A percentile compares a stretch with the other conserved stretches of the same genome.
Conservation (phyloP, 2,888 invertebrate genomes). For the Arrhopalites spinosus region DNA sequence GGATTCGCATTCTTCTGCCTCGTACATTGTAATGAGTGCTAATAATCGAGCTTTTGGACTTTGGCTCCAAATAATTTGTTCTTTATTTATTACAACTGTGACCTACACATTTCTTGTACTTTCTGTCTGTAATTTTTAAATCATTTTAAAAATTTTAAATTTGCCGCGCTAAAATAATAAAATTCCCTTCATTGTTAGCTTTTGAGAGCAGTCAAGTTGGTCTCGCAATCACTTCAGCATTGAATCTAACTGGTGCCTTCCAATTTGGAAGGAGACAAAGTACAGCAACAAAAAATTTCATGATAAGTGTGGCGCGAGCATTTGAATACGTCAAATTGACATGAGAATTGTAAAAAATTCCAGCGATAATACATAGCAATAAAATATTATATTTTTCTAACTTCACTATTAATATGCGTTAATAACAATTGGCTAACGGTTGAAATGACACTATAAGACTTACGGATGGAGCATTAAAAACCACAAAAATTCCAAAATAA, state of each 20-base stretch:
- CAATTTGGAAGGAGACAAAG: constrained; percentile 45
- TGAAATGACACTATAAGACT: too few relatives aligned
- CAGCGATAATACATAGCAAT: too few relatives aligned
- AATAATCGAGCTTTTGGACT: too few relatives aligned
- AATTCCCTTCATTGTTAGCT: neutral
- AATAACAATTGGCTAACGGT: too few relatives aligned
- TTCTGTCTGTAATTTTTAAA: constrained; percentile 67
- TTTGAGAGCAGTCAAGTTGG: constrained; percentile 48
- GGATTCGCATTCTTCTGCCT: constrained; percentile 79
- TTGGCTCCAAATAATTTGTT: constrained; percentile 87
- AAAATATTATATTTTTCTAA: too few relatives aligned
- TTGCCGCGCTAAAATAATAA: too few relatives aligned
- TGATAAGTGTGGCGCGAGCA: constrained; percentile 49
- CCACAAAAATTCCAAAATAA: too few relatives aligned
- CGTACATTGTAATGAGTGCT: constrained; percentile 88
- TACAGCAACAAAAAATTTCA: constrained; percentile 50
- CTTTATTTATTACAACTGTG: constrained; percentile 81
- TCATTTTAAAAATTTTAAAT: too few relatives aligned
- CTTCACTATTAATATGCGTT: too few relatives aligned
- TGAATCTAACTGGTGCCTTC: constrained; percentile 13
- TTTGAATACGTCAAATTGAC: constrained; percentile 47
- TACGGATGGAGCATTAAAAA: too few relatives aligned
- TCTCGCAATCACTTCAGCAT: constrained; percentile 47
- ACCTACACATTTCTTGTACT: constrained; percentile 76
- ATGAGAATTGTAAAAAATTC: too few relatives aligned